phyloP scores from a whole-genome alignment of 2,888 invertebrate genomes.

The Perdita meconis region DNA sequence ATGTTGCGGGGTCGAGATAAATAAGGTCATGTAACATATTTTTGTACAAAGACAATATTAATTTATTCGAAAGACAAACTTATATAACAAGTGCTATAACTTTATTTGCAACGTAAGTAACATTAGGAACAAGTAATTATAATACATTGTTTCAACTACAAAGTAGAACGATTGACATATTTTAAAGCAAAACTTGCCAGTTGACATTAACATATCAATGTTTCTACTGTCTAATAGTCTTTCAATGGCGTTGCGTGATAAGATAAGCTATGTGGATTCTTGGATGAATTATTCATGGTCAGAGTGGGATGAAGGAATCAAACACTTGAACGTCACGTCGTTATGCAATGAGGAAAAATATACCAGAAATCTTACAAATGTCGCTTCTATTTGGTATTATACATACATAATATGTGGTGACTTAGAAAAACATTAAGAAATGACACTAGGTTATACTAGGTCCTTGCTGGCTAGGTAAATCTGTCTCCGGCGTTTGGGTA shows the following conservation, averaged over 20 bases:
- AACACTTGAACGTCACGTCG: slow-evolving; percentile 4
- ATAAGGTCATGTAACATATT: too few relatives aligned
- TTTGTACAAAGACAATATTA: too few relatives aligned
- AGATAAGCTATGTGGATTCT: slow-evolving; percentile 35
- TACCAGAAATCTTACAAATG: neutral
- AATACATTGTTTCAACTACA: too few relatives aligned
- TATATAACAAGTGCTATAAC: too few relatives aligned
- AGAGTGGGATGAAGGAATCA: neutral
- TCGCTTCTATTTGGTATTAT: neutral
- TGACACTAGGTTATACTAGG: neutral
- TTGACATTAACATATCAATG: neutral
- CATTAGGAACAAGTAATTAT: too few relatives aligned
- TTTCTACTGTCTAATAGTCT: neutral
- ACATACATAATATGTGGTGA: neutral
- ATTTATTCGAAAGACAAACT: too few relatives aligned
- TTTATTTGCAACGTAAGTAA: too few relatives aligned
- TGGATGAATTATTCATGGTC: neutral
- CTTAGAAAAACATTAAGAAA: too few relatives aligned
- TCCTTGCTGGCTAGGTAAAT: neutral
- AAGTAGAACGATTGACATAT: too few relatives aligned
- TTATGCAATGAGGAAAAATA: neutral
- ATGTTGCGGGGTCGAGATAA: too few relatives aligned
- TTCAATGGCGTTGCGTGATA: neutral
- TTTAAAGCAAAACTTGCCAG: neutral
- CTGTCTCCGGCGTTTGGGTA: too few relatives aligned